These are phyloP conservation scores for Trissolcus brochymenae DNA, from an alignment of 2,888 invertebrate species.

Conservation along the genomic window DNA sequence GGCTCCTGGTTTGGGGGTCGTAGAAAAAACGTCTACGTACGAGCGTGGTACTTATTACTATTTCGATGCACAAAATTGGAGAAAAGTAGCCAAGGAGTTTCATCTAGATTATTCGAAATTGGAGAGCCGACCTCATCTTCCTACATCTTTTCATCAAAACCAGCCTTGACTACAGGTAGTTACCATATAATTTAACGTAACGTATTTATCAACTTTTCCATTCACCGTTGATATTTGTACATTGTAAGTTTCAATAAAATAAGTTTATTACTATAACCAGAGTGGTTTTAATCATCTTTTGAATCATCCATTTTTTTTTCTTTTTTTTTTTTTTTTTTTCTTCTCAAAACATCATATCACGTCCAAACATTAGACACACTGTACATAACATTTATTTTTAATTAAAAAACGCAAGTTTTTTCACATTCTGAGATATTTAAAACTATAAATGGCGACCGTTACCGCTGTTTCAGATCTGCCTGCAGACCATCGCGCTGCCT, in stretches of 20 bases:
- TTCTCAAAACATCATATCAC: neutral
- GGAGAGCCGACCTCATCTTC: slow-evolving; percentile 92
- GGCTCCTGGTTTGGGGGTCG: slow-evolving; percentile 94
- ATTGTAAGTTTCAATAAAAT: slow-evolving; percentile 26
- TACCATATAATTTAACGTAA: slow-evolving; percentile 9
- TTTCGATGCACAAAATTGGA: slow-evolving; percentile 99
- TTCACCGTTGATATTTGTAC: slow-evolving; percentile 15
- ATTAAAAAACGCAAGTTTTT: no score
- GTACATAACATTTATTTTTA: no score
- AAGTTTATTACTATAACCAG: slow-evolving; percentile 19
- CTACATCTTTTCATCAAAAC: slow-evolving; percentile 81
- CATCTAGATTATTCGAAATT: slow-evolving; percentile 99
- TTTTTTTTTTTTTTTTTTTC: neutral
- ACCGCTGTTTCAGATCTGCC: slow-evolving; percentile 71
- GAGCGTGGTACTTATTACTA: slow-evolving; percentile 99
- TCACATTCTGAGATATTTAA: neutral
- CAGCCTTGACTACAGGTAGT: slow-evolving; percentile 76
- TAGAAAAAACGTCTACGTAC: slow-evolving; percentile 96
- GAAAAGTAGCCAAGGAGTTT: slow-evolving; percentile 99
- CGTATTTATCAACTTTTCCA: slow-evolving; percentile 27
- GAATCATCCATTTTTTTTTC: neutral
- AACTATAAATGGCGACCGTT: slow-evolving; percentile 2
- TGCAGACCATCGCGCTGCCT: slow-evolving; percentile 74
- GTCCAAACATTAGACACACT: no score
- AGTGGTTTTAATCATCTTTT: slow-evolving; percentile 1